Percentiles rank a stretch among this genome's conserved stretches.
Evolutionary conservation across 30 jellyfish, hydroid and myxozoan genomes (phyloP).

Genomic region (Aurelia aurita): DNA sequence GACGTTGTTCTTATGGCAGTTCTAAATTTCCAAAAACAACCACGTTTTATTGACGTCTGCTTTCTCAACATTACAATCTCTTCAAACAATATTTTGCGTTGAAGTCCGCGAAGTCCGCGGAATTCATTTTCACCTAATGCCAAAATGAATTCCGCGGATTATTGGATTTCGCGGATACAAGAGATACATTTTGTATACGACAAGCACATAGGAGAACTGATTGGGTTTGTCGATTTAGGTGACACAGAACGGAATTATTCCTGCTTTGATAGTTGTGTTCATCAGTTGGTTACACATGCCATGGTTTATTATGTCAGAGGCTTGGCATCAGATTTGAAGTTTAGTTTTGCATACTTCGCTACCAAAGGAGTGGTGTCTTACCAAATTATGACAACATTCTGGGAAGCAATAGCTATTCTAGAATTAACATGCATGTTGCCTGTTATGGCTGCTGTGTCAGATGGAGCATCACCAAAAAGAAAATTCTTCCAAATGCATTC

Average conservation of each 20-base stretch:
- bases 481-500: conserved; percentile 31
- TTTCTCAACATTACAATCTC: too few species aligned
- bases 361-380: conserved; percentile 38
- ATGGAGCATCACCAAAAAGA: conserved; percentile 45
- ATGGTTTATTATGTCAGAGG: conserved; percentile 67
- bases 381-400: conserved; percentile 64
- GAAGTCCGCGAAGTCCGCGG: too few species aligned
- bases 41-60: too few species aligned
- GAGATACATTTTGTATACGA: too few species aligned
- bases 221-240: conserved; percentile 65
- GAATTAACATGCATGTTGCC: conserved; percentile 31
- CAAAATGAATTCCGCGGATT: too few species aligned
- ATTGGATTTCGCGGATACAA: too few species aligned
- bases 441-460: conserved; percentile 67
- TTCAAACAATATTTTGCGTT: too few species aligned
- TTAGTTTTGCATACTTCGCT: conserved; percentile 64
- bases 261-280: conserved; percentile 15
- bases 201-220: conserved; percentile 45
- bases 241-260: conserved; percentile 52
- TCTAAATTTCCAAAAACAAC: too few species aligned
- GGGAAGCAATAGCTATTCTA: conserved; percentile 64
- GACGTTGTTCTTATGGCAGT: too few species aligned
- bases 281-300: conserved; percentile 59
- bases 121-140: too few species aligned
- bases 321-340: conserved; percentile 54